Evolutionary conservation across 2,113 vertebrate species (phyloP), one percentile per base, ranked within the genome.

Genomic region (Esox niger): DNA sequence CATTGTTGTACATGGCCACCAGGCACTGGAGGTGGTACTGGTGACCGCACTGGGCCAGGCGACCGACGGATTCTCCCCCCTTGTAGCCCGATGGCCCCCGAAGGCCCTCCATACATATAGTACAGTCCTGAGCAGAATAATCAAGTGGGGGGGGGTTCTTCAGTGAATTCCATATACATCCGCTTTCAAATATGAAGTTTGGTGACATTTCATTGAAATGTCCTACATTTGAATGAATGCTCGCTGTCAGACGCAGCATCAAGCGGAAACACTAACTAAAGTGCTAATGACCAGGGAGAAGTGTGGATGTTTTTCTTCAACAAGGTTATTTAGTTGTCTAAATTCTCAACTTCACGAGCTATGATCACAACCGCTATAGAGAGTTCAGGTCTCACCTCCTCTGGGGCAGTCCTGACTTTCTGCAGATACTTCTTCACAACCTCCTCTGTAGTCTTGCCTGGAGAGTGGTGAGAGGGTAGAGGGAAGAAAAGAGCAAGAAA

Each of bases 1-100:
- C 96, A 0, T 97, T 98, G 83, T 96, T 97, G 84, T 98, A 98
- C 96, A 98, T 98, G 68, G 96, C 95, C 8, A 98, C 93, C 75
- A 98, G 86, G 77, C 96, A 98, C 87, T 96, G 94, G 69, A 95
- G 86, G 74, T 98, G 96, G 87, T 96, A 98, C 86, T 93, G 82
- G 57, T 98, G 96, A 64, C 94, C 89, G 0, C 96, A 98, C 62
- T 92, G 90, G 27, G 92, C 89, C 56, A 98, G 91, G 61, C 91
- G 94, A 2, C 96, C 96, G 63, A 98, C 94, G 0, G 94, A 89
- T 69, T 97, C 95, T 0, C 93, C 93, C 76, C 92, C 95, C 79
- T 95, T 96, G 83, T 98, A 98, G 49, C 95, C 96, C 0, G 96
- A 98, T 0, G 95, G 94, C 0, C 94, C 90, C 0, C 88, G 90